Evolutionary conservation across 2,113 vertebrate species (phyloP).

Genomic region (Plestiodon gilberti): DNA sequence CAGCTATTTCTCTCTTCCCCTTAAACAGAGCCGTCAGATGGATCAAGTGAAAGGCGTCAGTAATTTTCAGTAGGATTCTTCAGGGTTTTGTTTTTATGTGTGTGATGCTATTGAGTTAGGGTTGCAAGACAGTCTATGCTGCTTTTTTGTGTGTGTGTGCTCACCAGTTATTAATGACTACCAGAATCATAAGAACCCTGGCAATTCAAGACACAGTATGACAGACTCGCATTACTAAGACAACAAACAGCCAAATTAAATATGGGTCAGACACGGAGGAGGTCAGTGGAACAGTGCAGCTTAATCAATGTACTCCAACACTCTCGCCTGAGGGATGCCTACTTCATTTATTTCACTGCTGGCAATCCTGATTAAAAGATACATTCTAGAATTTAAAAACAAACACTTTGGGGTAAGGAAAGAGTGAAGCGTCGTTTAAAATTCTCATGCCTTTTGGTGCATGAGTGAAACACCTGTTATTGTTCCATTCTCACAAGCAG

Average conservation of each 20-base stretch:
- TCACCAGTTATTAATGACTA: slow-evolving; percentile 33
- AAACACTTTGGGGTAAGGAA: no score
- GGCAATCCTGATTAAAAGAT: fast-evolving
- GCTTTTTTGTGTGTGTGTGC: neutral
- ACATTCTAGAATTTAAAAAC: neutral
- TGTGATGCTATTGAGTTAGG: slow-evolving; percentile 8
- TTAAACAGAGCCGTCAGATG: neutral
- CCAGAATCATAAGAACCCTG: slow-evolving; percentile 18
- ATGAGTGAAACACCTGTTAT: no score
- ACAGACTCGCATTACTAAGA: slow-evolving; percentile 11
- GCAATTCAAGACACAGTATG: neutral
- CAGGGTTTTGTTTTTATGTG: neutral
- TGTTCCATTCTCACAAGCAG: neutral
- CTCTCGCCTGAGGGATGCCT: neutral
- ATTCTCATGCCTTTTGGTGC: no score
- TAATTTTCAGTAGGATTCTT: fast-evolving
- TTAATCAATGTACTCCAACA: neutral
- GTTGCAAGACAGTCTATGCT: neutral
- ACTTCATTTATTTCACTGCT: neutral
- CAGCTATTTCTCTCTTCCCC: neutral
- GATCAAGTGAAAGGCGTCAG: neutral
- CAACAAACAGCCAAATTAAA: slow-evolving; percentile 40
- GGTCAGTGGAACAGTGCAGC: slow-evolving; percentile 22
- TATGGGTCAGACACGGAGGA: slow-evolving; percentile 9
- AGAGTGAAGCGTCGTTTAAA: no score